phyloP scores from a whole-genome alignment of 2,113 vertebrate genomes.

The Geococcyx californianus region DNA sequence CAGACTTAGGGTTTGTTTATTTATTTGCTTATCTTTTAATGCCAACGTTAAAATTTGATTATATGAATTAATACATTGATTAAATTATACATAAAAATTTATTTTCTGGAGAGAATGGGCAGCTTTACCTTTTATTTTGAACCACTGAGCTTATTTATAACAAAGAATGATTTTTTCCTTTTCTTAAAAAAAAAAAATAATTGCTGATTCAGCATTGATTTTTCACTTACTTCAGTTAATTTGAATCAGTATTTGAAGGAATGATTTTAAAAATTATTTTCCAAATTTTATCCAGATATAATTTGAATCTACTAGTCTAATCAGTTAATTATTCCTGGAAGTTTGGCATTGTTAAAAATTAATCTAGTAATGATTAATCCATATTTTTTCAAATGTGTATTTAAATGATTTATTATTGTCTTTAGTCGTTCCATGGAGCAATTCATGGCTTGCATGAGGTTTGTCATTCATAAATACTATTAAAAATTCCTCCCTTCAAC shows the following conservation, averaged over 20 bases:
- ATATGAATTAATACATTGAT: background rate
- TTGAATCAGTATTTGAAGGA: background rate
- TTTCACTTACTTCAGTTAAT: background rate
- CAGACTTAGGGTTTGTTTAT: background rate
- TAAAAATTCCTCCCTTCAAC: conserved; percentile 21
- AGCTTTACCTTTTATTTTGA: background rate
- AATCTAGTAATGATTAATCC: background rate
- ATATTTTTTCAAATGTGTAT: background rate
- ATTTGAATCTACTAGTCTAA: background rate
- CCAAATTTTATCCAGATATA: background rate
- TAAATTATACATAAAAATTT: background rate
- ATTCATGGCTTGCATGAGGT: background rate
- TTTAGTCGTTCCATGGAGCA: background rate
- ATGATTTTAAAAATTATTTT: background rate
- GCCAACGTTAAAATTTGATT: background rate
- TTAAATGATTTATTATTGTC: conserved; percentile 8
- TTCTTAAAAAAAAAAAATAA: background rate
- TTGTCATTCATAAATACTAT: conserved; percentile 18
- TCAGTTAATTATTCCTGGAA: background rate
- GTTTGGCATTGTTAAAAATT: conserved; percentile 8
- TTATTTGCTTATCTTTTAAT: background rate
- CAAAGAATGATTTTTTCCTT: background rate
- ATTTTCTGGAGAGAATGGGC: background rate
- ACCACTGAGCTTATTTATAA: background rate
- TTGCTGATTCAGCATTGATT: background rate